Conservation (phyloP, 2,113 vertebrate genomes). For the Thamnophis sirtalis region DNA sequence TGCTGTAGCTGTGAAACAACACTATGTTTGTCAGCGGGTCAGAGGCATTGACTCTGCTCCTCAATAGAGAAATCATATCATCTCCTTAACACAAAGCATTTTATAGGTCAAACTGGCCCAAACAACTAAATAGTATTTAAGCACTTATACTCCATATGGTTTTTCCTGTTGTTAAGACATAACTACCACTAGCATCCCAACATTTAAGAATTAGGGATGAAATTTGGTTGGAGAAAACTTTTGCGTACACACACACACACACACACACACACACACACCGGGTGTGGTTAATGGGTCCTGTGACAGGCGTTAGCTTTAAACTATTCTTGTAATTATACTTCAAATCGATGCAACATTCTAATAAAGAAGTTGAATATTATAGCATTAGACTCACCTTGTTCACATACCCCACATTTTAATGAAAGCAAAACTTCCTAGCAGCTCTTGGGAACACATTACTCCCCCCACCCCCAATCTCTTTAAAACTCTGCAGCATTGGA, state of each 20-base stretch:
- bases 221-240: background rate
- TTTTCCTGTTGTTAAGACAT: background rate
- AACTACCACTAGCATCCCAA: background rate
- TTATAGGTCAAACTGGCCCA: background rate
- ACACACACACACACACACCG: too few relatives aligned
- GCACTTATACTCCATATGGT: background rate
- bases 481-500: constrained; percentile 74
- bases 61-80: background rate
- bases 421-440: constrained; percentile 71
- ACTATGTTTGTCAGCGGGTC: background rate
- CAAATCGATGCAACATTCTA: background rate
- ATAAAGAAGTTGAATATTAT: background rate
- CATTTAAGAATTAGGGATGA: background rate
- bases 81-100: background rate
- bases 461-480: constrained; percentile 52
- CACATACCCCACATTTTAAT: background rate
- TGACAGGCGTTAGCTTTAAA: background rate
- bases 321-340: background rate
- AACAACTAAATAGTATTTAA: background rate
- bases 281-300: background rate
- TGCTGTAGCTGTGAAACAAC: background rate
- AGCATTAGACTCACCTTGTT: background rate
- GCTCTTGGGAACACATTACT: constrained; percentile 72
- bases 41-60: background rate
- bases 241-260: background rate